Evolutionary conservation across 2,888 invertebrate species (phyloP).

Genomic region (Platycheirus rosarum): DNA sequence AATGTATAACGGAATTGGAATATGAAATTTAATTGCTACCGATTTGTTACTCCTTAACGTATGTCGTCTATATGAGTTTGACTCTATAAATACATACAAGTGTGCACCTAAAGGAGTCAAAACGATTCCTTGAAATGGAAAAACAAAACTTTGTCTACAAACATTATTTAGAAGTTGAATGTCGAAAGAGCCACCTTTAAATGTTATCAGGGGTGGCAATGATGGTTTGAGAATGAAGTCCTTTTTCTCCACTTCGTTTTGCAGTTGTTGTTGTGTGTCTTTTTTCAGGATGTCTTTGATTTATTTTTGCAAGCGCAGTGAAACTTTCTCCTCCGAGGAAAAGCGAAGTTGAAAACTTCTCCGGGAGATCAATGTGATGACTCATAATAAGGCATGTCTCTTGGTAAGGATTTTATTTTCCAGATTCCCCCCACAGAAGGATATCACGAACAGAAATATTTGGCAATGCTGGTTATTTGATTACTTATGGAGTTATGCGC

Average conservation of each 20-base stretch:
- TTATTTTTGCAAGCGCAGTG: conserved; percentile 30
- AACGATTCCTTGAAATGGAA: conserved; percentile 37
- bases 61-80: conserved; percentile 5
- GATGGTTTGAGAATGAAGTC: conserved; percentile 5
- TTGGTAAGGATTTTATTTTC: neutral
- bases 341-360: neutral
- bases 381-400: conserved; percentile 55
- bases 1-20: conserved; percentile 16
- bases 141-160: conserved; percentile 52
- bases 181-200: neutral
- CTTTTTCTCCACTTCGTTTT: conserved; percentile 19
- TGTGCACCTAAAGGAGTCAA: neutral
- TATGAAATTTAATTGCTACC: conserved; percentile 68
- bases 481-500: conserved; percentile 55
- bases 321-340: neutral
- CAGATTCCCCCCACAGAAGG: neutral
- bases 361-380: conserved; percentile 52
- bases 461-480: conserved; percentile 52
- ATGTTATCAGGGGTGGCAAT: conserved; percentile 22
- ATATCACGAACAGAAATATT: conserved; percentile 57
- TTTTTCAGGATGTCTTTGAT: neutral
- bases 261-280: conserved; percentile 7
- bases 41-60: conserved; percentile 51
- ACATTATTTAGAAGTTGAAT: conserved; percentile 1
- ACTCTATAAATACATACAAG: neutral